A percentile compares a stretch with the other conserved stretches of the same genome.
Conservation (phyloP, 2,888 invertebrate species). For the Pyrrhia umbra region DNA sequence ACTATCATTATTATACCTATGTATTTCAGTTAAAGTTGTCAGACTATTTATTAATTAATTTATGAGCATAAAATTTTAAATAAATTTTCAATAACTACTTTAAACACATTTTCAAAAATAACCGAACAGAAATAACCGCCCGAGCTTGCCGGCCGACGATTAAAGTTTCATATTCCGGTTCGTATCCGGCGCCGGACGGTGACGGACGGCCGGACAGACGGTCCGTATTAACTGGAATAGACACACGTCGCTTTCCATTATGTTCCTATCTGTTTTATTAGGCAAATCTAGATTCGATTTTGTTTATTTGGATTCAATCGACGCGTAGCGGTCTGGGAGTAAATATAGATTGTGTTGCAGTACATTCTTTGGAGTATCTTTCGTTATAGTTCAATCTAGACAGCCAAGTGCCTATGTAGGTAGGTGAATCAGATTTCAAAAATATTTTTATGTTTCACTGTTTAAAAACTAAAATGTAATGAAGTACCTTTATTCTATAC, state of each 20-base stretch:
- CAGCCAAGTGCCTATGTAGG: not conserved
- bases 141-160: slow-evolving; percentile 41
- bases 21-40: no score
- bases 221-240: slow-evolving; percentile 71
- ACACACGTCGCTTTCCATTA: slow-evolving; percentile 64
- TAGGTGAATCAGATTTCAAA: no score
- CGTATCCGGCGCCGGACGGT: slow-evolving; percentile 55
- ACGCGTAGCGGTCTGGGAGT: not conserved
- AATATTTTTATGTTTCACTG: no score
- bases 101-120: slow-evolving; percentile 55
- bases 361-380: not conserved
- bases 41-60: no score
- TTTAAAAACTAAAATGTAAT: no score
- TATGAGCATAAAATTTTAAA: slow-evolving; percentile 22
- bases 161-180: slow-evolving; percentile 60
- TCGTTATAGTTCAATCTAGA: not conserved
- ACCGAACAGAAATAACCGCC: slow-evolving; percentile 51
- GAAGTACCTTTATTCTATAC: no score
- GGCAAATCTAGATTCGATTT: slow-evolving; percentile 38
- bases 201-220: slow-evolving; percentile 64
- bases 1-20: no score
- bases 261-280: slow-evolving; percentile 44
- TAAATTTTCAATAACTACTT: slow-evolving; percentile 37
- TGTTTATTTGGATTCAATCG: slow-evolving; percentile 42
- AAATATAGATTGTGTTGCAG: slow-evolving; percentile 3